Conservation (phyloP, 2,888 invertebrate genomes). For the Tenthredo amoena region DNA sequence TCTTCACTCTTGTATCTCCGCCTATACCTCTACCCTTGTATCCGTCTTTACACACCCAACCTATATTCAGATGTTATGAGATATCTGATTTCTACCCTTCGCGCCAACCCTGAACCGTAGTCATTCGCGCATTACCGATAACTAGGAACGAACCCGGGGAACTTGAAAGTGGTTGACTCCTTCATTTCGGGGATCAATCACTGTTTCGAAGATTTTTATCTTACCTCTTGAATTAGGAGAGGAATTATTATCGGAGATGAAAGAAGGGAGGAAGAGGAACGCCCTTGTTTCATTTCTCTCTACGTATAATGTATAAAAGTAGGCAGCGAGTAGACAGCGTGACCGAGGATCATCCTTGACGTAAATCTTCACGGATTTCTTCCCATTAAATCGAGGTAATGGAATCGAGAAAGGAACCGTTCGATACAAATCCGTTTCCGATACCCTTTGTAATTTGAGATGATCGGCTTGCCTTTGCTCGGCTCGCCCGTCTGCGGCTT, state of each 20-base stretch:
- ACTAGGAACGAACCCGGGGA: not conserved
- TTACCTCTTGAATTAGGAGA: not conserved
- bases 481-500: not conserved
- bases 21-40: not conserved
- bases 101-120: not conserved
- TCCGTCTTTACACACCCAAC: not conserved
- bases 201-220: not conserved
- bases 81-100: not conserved
- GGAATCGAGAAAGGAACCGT: slow-evolving; percentile 13
- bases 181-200: not conserved
- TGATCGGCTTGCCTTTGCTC: slow-evolving; percentile 71
- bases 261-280: not conserved
- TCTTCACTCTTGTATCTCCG: not conserved
- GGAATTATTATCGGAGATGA: not conserved
- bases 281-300: not conserved
- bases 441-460: slow-evolving; percentile 78
- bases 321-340: not conserved
- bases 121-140: not conserved
- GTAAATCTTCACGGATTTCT: slow-evolving; percentile 27
- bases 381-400: slow-evolving; percentile 27
- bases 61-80: not conserved
- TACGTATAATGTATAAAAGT: not conserved
- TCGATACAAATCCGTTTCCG: slow-evolving; percentile 73
- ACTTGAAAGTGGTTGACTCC: not conserved
- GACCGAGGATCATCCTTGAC: slow-evolving; percentile 12